phyloP scores from a whole-genome alignment of 2,113 vertebrate species.

The Megalops atlanticus region DNA sequence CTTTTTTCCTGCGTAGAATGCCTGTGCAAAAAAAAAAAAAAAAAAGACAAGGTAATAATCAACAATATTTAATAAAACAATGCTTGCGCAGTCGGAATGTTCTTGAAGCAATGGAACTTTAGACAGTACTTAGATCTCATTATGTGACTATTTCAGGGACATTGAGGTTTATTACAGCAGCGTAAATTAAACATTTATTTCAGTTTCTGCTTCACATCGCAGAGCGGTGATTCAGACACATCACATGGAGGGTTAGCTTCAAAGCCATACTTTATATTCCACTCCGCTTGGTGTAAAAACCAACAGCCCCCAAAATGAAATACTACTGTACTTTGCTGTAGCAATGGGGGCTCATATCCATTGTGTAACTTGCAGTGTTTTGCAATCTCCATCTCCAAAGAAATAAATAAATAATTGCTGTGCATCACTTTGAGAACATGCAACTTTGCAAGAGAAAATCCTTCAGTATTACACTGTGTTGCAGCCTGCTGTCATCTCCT shows the following conservation, averaged over 20 bases:
- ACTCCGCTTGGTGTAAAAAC: not conserved
- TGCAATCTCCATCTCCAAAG: not conserved
- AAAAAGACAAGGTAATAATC: not conserved
- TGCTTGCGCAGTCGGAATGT: slow-evolving; percentile 3
- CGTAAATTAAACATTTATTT: slow-evolving; percentile 10
- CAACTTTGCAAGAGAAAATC: too few species aligned
- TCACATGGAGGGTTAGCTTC: not conserved
- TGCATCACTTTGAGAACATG: too few species aligned
- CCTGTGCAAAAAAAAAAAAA: not conserved
- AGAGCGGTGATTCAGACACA: slow-evolving; percentile 4
- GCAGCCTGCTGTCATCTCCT: not conserved
- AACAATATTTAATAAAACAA: slow-evolving; percentile 3
- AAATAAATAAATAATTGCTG: too few species aligned
- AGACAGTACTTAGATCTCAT: slow-evolving; percentile 9
- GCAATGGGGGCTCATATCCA: not conserved
- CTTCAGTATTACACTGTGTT: not conserved
- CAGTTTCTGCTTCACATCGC: slow-evolving; percentile 9
- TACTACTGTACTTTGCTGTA: not conserved
- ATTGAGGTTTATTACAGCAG: not conserved
- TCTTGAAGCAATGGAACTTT: not conserved
- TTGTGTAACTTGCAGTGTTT: not conserved
- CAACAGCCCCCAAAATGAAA: not conserved
- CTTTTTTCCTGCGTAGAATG: not conserved
- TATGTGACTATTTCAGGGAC: slow-evolving; percentile 10
- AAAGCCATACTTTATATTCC: slow-evolving; percentile 5